Percentiles rank a stretch among this genome's conserved stretches.
phyloP scores from a whole-genome alignment of 2,888 invertebrate species.

The Lasioglossum morio region DNA sequence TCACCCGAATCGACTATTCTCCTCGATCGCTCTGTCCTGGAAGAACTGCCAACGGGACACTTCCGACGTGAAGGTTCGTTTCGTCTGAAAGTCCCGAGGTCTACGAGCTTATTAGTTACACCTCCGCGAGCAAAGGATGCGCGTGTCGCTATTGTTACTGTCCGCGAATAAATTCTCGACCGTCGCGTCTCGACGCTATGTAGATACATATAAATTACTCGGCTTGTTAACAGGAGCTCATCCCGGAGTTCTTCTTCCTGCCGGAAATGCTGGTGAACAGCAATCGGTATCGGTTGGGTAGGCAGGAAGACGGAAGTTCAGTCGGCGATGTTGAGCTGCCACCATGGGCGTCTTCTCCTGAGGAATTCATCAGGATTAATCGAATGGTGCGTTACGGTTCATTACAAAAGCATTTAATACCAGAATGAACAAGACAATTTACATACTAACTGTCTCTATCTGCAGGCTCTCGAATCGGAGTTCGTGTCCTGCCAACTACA shows the following conservation, averaged over 20 bases:
- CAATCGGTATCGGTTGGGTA: conserved; percentile 93
- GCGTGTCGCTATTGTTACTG: conserved; percentile 31
- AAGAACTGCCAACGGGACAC: conserved; percentile 99
- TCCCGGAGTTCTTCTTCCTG: conserved; percentile 99
- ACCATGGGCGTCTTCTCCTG: conserved; percentile 98
- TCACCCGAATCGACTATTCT: conserved; percentile 98
- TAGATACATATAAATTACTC: conserved; percentile 47
- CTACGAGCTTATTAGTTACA: conserved; percentile 21
- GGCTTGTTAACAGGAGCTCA: conserved; percentile 90
- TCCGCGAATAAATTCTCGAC: conserved; percentile 22
- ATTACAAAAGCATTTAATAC: background rate
- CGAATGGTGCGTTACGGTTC: conserved; percentile 89
- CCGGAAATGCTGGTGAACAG: conserved; percentile 99
- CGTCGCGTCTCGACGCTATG: background rate
- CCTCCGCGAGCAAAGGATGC: conserved; percentile 24
- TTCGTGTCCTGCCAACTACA: conserved; percentile 99
- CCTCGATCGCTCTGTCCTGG: conserved; percentile 97
- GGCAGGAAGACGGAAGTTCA: conserved; percentile 92
- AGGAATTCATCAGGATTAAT: conserved; percentile 99
- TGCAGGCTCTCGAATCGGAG: conserved; percentile 97
- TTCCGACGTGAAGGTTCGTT: conserved; percentile 96
- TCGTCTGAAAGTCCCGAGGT: conserved; percentile 23
- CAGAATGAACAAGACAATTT: background rate
- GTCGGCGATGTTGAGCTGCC: conserved; percentile 96
- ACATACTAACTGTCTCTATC: conserved; percentile 27